These are phyloP conservation scores for Chrysaora quinquecirrha DNA, from an alignment of 30 jellyfish, hydroid and myxozoan species.

Conservation along the genomic window DNA sequence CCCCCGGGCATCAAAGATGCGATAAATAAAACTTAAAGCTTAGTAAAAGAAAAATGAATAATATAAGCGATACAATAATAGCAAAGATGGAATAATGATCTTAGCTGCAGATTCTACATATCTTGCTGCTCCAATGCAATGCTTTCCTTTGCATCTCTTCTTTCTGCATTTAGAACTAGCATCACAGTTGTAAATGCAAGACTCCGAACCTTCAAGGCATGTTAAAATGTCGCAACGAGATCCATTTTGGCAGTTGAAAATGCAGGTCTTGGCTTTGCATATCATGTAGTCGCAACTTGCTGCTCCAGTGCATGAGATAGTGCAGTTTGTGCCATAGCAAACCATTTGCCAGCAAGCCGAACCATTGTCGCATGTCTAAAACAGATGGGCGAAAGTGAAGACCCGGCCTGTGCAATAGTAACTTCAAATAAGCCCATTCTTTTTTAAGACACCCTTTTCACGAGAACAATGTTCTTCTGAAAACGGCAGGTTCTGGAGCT, in stretches of 20 bases:
- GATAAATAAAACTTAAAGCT: no score
- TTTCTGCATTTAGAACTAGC: conserved; percentile 41
- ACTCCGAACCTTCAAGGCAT: conserved; percentile 37
- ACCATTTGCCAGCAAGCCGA: conserved; percentile 68
- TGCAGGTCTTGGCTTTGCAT: conserved; percentile 43
- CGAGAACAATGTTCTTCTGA: no score
- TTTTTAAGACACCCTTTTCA: no score
- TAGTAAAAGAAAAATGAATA: not conserved
- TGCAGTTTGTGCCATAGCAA: conserved; percentile 61
- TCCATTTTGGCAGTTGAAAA: conserved; percentile 35
- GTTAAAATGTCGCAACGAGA: conserved; percentile 55
- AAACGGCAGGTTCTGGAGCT: no score
- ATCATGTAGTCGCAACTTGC: conserved; percentile 52
- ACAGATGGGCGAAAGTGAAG: no score
- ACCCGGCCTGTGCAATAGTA: no score
- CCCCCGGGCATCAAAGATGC: no score
- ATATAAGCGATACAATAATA: not conserved
- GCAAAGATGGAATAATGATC: not conserved
- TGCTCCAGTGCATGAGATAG: conserved; percentile 15
- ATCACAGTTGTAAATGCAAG: conserved; percentile 47
- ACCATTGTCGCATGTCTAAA: conserved; percentile 38
- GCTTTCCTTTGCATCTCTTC: conserved; percentile 35
- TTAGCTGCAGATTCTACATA: conserved; percentile 18
- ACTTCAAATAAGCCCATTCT: no score
- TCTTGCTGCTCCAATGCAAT: conserved; percentile 36